phyloP scores from a whole-genome alignment of 64 coral and sea anemone species.

The Platygyra sinensis region DNA sequence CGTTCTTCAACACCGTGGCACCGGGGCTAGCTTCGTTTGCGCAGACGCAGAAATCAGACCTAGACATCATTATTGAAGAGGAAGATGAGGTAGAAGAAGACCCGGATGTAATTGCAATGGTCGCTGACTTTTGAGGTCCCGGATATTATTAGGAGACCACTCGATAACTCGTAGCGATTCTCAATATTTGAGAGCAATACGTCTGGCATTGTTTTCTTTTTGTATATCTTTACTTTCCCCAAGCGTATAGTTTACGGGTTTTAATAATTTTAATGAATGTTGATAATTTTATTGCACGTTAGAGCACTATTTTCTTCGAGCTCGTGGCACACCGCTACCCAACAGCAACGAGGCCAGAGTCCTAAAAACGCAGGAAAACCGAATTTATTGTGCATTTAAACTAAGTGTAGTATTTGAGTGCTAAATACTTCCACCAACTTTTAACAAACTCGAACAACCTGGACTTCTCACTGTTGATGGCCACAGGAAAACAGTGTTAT shows the following conservation, averaged over 20 bases:
- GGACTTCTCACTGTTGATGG: too few relatives aligned
- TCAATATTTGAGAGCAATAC: not conserved
- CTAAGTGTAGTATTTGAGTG: too few relatives aligned
- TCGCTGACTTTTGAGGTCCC: slow-evolving; percentile 57
- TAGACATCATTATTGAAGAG: not conserved
- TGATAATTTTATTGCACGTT: too few relatives aligned
- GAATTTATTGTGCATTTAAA: too few relatives aligned
- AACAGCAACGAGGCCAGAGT: too few relatives aligned
- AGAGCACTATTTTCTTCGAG: too few relatives aligned
- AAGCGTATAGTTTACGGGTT: not conserved
- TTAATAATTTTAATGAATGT: too few relatives aligned
- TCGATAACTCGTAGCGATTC: not conserved
- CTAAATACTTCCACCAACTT: too few relatives aligned
- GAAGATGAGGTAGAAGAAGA: slow-evolving; percentile 9
- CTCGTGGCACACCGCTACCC: too few relatives aligned
- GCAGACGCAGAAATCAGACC: not conserved
- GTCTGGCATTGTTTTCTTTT: not conserved
- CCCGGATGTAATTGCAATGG: slow-evolving; percentile 41
- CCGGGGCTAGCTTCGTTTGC: slow-evolving; percentile 71
- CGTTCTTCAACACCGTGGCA: slow-evolving; percentile 80
- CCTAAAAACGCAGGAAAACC: too few relatives aligned
- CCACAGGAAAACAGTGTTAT: too few relatives aligned
- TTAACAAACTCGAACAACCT: too few relatives aligned
- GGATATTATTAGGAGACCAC: not conserved
- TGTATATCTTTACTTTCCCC: not conserved